A percentile compares a stretch with the other conserved stretches of the same genome.
These are phyloP conservation scores for Leptinotarsa lineolata DNA, from an alignment of 1,140 invertebrate genomes.

Conservation along the genomic window DNA sequence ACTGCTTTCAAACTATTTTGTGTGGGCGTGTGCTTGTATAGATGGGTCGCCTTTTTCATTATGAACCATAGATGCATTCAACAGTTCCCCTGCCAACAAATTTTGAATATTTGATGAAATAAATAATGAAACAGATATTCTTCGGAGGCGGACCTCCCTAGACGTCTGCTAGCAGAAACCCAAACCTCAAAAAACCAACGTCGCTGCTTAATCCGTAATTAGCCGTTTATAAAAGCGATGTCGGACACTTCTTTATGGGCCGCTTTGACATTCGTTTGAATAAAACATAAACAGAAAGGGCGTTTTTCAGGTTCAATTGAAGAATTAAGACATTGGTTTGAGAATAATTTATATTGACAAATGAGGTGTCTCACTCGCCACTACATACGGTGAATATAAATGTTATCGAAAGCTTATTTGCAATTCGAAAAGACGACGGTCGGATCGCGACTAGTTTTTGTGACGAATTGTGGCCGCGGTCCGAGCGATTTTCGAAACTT, in stretches of 20 bases:
- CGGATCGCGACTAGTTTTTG: slow-evolving; percentile 47
- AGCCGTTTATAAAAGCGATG: background rate
- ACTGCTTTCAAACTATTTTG: no score
- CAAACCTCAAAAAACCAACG: background rate
- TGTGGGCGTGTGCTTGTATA: no score
- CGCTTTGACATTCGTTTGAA: slow-evolving; percentile 24
- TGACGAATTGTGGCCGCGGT: slow-evolving; percentile 4
- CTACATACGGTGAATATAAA: slow-evolving; percentile 50
- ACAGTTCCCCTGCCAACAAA: no score
- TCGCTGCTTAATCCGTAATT: background rate
- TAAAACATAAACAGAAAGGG: slow-evolving; percentile 33
- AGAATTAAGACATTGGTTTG: slow-evolving; percentile 40
- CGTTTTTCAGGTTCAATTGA: slow-evolving; percentile 29
- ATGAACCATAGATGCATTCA: no score
- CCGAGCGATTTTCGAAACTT: background rate
- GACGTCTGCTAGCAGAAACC: background rate
- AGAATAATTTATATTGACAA: slow-evolving; percentile 51
- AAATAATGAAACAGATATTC: no score
- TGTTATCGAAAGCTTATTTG: slow-evolving; percentile 46
- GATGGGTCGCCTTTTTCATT: no score
- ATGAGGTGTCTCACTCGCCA: slow-evolving; percentile 49
- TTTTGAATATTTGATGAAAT: no score
- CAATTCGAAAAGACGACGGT: slow-evolving; percentile 42
- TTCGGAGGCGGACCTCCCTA: background rate
- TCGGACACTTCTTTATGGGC: slow-evolving; percentile 21